These are phyloP conservation scores for Phrixothrix hirtus DNA, from an alignment of 2,888 invertebrate genomes.

Conservation along the genomic window DNA sequence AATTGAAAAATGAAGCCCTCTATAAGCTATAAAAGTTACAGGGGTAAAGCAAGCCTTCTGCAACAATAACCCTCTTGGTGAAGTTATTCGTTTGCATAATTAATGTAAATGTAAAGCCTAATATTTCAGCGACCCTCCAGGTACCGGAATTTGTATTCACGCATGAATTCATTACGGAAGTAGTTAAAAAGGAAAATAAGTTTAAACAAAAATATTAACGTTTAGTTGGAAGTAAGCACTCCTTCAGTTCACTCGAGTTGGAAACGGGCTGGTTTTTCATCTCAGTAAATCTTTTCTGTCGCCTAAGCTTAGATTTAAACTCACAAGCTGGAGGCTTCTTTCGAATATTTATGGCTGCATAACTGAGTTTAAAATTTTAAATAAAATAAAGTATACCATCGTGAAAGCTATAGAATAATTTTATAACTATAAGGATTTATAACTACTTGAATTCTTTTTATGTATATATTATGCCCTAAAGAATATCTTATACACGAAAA, in stretches of 20 bases:
- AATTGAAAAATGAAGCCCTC: constrained; percentile 6
- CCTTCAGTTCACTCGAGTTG: constrained; percentile 13
- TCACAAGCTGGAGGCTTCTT: constrained; percentile 18
- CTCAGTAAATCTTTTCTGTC: constrained; percentile 20
- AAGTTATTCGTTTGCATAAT: constrained; percentile 37
- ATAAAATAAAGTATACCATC: constrained; percentile 1
- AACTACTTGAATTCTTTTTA: too few relatives aligned
- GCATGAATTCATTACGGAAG: constrained; percentile 21
- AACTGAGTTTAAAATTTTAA: constrained; percentile 19
- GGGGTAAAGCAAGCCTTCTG: constrained; percentile 20
- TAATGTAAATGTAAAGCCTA: constrained; percentile 42
- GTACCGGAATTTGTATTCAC: constrained; percentile 23
- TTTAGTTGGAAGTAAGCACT: constrained; percentile 8
- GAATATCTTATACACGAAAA: too few relatives aligned
- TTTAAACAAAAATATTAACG: constrained; percentile 14
- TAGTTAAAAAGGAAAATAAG: constrained; percentile 23
- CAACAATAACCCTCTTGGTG: constrained; percentile 24
- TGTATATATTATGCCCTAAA: too few relatives aligned
- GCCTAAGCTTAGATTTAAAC: constrained; percentile 24
- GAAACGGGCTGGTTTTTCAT: constrained; percentile 16
- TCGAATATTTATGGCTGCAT: constrained; percentile 21
- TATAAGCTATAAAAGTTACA: constrained; percentile 16
- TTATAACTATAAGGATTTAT: too few relatives aligned
- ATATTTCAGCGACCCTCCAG: constrained; percentile 38
- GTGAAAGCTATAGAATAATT: too few relatives aligned